Percentiles rank a stretch among this genome's conserved stretches.
phyloP scores from a whole-genome alignment of 1,140 invertebrate genomes.

The Brachionus sp. region DNA sequence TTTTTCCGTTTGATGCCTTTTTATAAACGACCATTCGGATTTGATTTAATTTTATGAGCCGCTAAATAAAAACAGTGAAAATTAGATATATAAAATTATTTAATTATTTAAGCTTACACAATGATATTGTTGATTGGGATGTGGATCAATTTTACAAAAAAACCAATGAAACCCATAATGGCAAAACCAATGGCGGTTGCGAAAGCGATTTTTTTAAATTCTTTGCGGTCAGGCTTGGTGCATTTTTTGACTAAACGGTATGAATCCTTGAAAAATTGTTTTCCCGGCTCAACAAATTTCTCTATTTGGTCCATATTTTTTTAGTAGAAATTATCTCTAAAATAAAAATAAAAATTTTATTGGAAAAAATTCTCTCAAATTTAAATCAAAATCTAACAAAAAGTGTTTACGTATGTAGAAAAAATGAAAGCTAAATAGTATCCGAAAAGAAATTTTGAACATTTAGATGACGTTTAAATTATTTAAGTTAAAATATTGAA shows the following conservation, averaged over 20 bases:
- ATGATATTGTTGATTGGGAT: conserved; percentile 99
- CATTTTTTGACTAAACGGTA: conserved; percentile 90
- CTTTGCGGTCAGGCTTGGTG: conserved; percentile 98
- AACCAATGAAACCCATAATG: conserved; percentile 99
- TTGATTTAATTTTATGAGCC: conserved; percentile 21
- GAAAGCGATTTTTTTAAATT: conserved; percentile 99
- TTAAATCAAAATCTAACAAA: conserved; percentile 21
- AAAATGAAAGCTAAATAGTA: neutral
- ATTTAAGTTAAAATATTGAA: neutral
- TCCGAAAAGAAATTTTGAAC: neutral
- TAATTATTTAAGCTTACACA: conserved; percentile 62
- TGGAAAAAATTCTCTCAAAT: neutral
- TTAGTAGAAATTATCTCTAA: neutral
- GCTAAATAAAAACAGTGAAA: neutral
- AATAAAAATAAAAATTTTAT: neutral
- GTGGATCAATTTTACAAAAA: conserved; percentile 99
- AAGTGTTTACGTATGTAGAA: conserved; percentile 39
- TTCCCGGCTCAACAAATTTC: conserved; percentile 85
- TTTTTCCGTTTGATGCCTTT: neutral
- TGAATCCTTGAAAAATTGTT: conserved; percentile 95
- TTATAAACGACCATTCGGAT: neutral
- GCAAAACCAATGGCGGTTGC: conserved; percentile 99
- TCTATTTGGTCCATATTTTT: conserved; percentile 88
- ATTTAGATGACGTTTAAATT: conserved; percentile 16
- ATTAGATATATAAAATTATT: neutral